Base-by-base conservation (phyloP, 1,140 invertebrate genomes). In the Diachasmimorpha longicaudata region DNA sequence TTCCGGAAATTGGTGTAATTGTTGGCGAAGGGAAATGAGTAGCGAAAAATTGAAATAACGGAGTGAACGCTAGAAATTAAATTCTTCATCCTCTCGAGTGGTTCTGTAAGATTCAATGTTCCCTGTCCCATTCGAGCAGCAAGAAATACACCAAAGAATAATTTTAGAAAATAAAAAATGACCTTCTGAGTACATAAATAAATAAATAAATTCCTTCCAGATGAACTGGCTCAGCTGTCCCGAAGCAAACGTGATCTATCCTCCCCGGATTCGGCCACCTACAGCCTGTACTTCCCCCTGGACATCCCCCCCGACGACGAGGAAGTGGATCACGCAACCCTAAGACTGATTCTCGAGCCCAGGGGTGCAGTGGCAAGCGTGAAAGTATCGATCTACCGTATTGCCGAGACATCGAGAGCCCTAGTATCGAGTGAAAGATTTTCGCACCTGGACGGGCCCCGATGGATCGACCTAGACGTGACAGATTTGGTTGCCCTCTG, bases 391-490 rank as follows among this genome's bases (percentile, higher is more conserved):
- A 36, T 81, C 0, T 78, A 84, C 42, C 72, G 79, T 0, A 48
- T 79, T 9, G 75, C 66, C 8, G n/a, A 70, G 23, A 36, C 25
- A 42, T 74, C 74, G 9, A 63, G 66, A 42, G 23, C 67, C 3
- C 39, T 79, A 9, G 74, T 80, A 23, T 25, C 69, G 0, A 75
- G 66, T 4, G 37, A 39, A 23, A 79, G n/a, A 68, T 72, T 16
- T 66, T 48, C 5, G 11, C 52, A 3, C 31, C 72, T 16, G 25
- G 73, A 16, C 16, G 74, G 76, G 9, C 52, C 84, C 0, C 77
- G 79, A 70, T 92, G 91, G 91, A 82, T 91, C 6, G 91, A 92
- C 75, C 84, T 92, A 5, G 91, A 92, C 79, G 85, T 90, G 0
- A 92, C 90, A 0, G 81, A 82, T 70, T 88, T 89, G 0, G 88